phyloP scores from a whole-genome alignment of 1,140 invertebrate species.

The Telenomus remus region DNA sequence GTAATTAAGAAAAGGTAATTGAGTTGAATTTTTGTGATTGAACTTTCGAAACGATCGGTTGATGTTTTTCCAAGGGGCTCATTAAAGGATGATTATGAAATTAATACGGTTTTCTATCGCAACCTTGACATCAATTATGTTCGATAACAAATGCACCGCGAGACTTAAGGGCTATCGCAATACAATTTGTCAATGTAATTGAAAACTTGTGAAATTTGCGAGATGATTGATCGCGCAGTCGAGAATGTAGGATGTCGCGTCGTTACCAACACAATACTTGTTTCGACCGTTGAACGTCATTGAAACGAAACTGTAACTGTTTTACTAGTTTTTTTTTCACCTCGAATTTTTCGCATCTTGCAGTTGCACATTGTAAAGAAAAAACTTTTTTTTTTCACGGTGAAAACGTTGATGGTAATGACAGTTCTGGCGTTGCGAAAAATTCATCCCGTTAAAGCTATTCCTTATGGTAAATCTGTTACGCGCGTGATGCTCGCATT shows the following conservation, averaged over 20 bases:
- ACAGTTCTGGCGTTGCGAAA: slow-evolving; percentile 43
- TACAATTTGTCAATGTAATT: too few species aligned
- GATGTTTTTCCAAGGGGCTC: not conserved
- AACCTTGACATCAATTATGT: slow-evolving; percentile 32
- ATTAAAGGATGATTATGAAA: slow-evolving; percentile 27
- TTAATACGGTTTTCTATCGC: slow-evolving; percentile 38
- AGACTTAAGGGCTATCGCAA: too few species aligned
- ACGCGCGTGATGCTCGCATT: slow-evolving; percentile 39
- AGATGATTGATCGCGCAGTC: too few species aligned
- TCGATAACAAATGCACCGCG: not conserved
- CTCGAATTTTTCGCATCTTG: too few species aligned
- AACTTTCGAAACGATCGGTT: slow-evolving; percentile 27
- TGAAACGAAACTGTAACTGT: too few species aligned
- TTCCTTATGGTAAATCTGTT: slow-evolving; percentile 36
- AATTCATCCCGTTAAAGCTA: slow-evolving; percentile 39
- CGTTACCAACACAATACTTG: too few species aligned
- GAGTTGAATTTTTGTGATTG: slow-evolving; percentile 20
- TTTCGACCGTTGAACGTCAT: too few species aligned
- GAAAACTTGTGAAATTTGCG: too few species aligned
- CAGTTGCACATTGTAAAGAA: too few species aligned
- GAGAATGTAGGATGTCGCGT: too few species aligned
- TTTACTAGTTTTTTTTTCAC: too few species aligned
- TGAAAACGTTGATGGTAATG: slow-evolving; percentile 16
- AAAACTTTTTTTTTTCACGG: too few species aligned
- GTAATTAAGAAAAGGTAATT: slow-evolving; percentile 14